Percentiles rank a stretch among this genome's conserved stretches.
Conservation (phyloP, 2,888 invertebrate species). For the Coelinius sp. region DNA sequence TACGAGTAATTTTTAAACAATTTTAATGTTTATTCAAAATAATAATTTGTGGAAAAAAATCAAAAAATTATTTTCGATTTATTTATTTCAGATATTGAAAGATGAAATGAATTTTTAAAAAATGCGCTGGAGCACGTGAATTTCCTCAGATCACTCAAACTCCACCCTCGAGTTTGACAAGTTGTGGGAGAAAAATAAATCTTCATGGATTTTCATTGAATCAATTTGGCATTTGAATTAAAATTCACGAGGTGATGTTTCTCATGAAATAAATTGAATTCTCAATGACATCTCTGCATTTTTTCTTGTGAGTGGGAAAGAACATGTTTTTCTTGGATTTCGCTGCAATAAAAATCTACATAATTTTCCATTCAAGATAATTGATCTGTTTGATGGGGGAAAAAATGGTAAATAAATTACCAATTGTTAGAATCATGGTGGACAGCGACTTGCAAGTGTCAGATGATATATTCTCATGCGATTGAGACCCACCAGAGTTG, state of each 20-base stretch:
- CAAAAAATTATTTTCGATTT: background rate
- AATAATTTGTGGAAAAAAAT: no score
- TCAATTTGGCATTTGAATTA: no score
- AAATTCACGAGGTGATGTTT: slow-evolving; percentile 13
- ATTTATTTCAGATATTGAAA: background rate
- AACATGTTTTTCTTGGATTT: slow-evolving; percentile 7
- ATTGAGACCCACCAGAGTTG: background rate
- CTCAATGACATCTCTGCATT: slow-evolving; percentile 9
- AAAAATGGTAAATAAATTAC: slow-evolving; percentile 11
- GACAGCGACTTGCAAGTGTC: slow-evolving; percentile 10
- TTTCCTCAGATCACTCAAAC: background rate
- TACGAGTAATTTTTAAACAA: no score
- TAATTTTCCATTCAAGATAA: background rate
- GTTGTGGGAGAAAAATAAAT: slow-evolving; percentile 5
- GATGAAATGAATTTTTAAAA: background rate
- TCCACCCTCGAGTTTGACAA: background rate
- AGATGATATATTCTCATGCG: no score
- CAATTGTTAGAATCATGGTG: slow-evolving; percentile 14
- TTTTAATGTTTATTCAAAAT: no score
- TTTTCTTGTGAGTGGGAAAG: background rate
- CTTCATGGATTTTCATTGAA: slow-evolving; percentile 29
- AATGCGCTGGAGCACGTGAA: background rate
- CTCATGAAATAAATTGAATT: slow-evolving; percentile 22
- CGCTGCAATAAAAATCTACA: slow-evolving; percentile 10
- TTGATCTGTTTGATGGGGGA: no score